Conservation (phyloP, 1,140 invertebrate species). For the Drosophila parabipectinata region DNA sequence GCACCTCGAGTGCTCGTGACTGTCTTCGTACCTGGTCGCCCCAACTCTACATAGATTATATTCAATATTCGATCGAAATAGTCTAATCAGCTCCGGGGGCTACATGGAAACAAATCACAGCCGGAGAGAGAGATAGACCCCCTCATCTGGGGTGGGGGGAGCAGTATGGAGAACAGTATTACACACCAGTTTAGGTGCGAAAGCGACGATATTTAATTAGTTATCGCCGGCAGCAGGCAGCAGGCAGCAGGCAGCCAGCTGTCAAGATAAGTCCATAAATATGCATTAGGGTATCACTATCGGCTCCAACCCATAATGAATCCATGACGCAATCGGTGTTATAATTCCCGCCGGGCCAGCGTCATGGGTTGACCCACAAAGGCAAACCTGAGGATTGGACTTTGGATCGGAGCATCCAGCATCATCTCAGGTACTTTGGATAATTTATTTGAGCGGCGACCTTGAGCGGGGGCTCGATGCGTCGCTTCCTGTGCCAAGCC, state of each 20-base stretch:
- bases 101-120: conserved; percentile 8
- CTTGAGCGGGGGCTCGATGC: conserved; percentile 9
- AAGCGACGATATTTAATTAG: conserved; percentile 34
- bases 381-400: neutral
- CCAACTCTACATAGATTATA: neutral
- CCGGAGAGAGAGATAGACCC: too few species aligned
- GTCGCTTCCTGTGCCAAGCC: conserved; percentile 41
- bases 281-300: conserved; percentile 7
- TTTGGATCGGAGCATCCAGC: neutral
- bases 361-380: neutral
- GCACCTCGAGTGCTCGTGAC: conserved; percentile 6
- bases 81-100: conserved; percentile 28
- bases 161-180: neutral
- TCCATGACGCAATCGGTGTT: conserved; percentile 22
- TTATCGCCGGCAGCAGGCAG: conserved; percentile 9
- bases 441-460: conserved; percentile 22
- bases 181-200: neutral
- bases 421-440: conserved; percentile 14
- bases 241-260: conserved; percentile 10
- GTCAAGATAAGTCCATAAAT: conserved; percentile 33
- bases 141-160: too few species aligned
- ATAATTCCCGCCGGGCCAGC: conserved; percentile 1
- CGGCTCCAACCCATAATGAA: neutral
- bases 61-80: neutral
- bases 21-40: conserved; percentile 12